Conservation (phyloP, 2,113 vertebrate species). For the Carassius auratus region DNA sequence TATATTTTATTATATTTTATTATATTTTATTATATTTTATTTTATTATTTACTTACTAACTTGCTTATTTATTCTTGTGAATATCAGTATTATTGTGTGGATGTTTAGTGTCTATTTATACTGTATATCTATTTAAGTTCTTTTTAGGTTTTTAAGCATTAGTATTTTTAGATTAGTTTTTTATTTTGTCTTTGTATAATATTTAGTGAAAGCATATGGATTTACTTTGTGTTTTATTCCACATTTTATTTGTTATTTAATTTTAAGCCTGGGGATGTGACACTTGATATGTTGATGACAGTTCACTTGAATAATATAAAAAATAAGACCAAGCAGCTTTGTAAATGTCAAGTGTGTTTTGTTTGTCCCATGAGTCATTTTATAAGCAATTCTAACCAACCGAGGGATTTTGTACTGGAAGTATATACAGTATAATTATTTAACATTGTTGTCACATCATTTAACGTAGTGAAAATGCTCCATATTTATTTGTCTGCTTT, state of each 20-base stretch:
- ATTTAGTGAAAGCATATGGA: background rate
- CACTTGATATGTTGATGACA: background rate
- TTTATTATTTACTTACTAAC: too few relatives aligned
- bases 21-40: background rate
- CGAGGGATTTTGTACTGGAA: background rate
- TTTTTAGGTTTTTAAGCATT: background rate
- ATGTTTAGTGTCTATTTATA: background rate
- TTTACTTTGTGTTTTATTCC: background rate
- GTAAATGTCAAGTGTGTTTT: slow-evolving; percentile 16
- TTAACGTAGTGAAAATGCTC: background rate
- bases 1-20: background rate
- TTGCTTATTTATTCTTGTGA: background rate
- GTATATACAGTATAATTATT: background rate
- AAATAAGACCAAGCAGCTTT: background rate
- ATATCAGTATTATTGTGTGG: background rate
- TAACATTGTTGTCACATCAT: background rate
- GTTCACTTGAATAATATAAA: background rate
- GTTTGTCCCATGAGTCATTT: background rate
- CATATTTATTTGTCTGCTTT: background rate
- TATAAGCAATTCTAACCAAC: background rate
- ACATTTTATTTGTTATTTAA: background rate
- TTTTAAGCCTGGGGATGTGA: background rate
- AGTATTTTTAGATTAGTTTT: background rate
- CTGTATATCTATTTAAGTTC: too few relatives aligned
- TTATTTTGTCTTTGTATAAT: background rate